These are phyloP conservation scores for Mastigias papua DNA, from an alignment of 30 jellyfish, hydroid and myxozoan genomes.

Conservation along the genomic window DNA sequence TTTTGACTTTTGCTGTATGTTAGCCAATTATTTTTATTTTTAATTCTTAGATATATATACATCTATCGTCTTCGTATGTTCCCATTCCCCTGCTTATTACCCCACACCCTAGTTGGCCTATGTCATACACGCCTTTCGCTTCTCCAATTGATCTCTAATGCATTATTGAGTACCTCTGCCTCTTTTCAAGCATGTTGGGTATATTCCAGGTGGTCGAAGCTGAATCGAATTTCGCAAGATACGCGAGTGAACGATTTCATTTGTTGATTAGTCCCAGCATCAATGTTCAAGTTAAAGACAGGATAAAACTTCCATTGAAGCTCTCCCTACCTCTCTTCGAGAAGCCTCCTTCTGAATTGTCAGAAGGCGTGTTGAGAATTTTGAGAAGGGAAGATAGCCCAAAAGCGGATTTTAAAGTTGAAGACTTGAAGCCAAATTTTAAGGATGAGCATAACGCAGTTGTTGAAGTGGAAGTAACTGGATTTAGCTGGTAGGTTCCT, in stretches of 20 bases:
- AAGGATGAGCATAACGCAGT: neutral
- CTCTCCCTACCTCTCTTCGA: constrained; percentile 3
- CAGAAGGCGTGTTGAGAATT: neutral
- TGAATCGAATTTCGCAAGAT: neutral
- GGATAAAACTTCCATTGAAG: neutral
- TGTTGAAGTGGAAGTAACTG: neutral
- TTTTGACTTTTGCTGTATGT: no score
- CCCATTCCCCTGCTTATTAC: no score
- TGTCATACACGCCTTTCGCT: no score
- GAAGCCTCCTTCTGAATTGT: neutral
- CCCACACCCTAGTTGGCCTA: no score
- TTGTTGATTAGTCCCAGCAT: neutral
- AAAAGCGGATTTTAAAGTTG: neutral
- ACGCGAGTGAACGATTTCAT: neutral
- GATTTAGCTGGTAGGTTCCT: neutral
- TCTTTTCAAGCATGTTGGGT: neutral
- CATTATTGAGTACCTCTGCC: no score
- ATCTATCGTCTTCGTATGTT: no score
- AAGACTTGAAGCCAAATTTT: neutral
- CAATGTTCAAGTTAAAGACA: neutral
- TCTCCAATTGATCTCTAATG: no score
- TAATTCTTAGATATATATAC: no score
- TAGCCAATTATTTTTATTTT: no score
- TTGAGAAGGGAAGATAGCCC: neutral
- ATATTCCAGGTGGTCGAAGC: neutral